These are phyloP conservation scores for Galaxea fascicularis DNA, from an alignment of 92 coral and sea anemone genomes.

Conservation along the genomic window DNA sequence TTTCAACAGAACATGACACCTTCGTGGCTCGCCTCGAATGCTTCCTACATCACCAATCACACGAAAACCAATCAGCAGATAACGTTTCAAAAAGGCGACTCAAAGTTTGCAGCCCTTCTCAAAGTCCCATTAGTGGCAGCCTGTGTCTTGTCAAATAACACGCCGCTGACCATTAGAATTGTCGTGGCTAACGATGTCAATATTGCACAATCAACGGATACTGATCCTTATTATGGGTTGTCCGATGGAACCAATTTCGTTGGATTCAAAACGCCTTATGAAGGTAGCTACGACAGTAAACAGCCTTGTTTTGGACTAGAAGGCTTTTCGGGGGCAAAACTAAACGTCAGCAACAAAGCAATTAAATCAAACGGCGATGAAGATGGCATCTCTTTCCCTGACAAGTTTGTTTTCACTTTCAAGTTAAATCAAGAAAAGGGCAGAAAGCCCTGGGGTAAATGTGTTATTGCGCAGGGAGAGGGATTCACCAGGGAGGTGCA, in stretches of 20 bases:
- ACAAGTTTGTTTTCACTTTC: background rate
- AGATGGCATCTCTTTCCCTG: background rate
- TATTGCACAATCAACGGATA: background rate
- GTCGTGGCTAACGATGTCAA: background rate
- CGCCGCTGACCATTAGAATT: constrained; percentile 48
- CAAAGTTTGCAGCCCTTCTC: background rate
- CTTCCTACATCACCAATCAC: constrained; percentile 42
- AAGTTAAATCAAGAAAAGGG: background rate
- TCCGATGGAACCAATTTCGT: constrained; percentile 36
- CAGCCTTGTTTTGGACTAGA: constrained; percentile 23
- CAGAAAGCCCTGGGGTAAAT: background rate
- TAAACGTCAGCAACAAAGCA: background rate
- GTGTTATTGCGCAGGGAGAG: background rate
- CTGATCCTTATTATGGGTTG: constrained; percentile 23
- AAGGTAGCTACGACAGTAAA: background rate
- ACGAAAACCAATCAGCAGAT: constrained; percentile 7
- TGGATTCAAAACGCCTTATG: constrained; percentile 24
- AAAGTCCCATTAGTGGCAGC: constrained; percentile 30
- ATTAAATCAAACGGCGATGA: background rate
- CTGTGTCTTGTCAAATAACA: background rate
- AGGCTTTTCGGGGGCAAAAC: constrained; percentile 3
- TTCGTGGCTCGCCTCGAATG: constrained; percentile 12
- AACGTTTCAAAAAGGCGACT: constrained; percentile 15
- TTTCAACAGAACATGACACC: constrained; percentile 39
- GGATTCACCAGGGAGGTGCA: background rate